Conservation (phyloP, 2,888 invertebrate genomes). For the Cheiracanthium punctorium region DNA sequence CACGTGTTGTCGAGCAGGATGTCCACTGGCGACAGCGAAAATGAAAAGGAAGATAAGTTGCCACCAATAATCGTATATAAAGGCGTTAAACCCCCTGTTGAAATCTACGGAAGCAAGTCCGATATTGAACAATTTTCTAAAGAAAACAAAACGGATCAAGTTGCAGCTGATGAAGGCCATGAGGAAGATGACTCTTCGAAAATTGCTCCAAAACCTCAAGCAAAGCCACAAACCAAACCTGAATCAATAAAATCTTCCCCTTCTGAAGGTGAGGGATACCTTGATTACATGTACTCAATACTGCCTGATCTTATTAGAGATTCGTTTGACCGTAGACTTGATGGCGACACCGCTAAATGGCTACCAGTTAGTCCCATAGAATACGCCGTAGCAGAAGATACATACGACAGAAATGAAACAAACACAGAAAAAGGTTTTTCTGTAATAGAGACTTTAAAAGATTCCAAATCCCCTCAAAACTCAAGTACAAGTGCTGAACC, state of each 20-base stretch:
- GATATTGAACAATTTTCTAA: constrained; percentile 26
- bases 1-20: constrained; percentile 15
- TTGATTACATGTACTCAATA: constrained; percentile 39
- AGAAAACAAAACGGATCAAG: not conserved
- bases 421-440: not conserved
- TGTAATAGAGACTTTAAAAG: not conserved
- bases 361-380: not conserved
- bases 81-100: constrained; percentile 31
- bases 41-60: not conserved
- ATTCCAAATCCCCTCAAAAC: not conserved
- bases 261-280: not conserved
- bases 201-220: not conserved
- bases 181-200: not conserved
- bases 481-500: not conserved
- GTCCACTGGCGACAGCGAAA: not conserved
- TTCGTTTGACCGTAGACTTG: not conserved
- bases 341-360: constrained; percentile 2
- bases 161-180: not conserved
- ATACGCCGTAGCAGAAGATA: not conserved
- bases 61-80: constrained; percentile 59
- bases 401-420: not conserved
- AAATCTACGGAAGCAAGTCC: constrained; percentile 43
- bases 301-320: constrained; percentile 31
- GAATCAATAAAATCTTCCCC: not conserved
- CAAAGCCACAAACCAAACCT: not conserved